Conservation (phyloP, 1,140 invertebrate species). For the Coelopa frigida region DNA sequence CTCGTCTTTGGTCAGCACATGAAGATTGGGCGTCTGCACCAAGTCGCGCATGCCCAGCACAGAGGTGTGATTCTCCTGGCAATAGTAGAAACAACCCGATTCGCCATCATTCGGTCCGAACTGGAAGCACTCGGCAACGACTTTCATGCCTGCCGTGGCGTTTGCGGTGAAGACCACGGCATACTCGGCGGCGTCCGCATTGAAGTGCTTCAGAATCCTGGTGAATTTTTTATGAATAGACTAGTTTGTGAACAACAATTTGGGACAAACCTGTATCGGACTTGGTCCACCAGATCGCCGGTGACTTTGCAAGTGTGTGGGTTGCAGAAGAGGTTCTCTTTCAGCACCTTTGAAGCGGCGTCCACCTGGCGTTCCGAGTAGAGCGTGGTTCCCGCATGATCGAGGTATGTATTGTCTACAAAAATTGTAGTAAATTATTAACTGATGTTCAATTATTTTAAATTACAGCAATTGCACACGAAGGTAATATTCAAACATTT, state of each 20-base stretch:
- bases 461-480: too few relatives aligned
- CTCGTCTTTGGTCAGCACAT: slow-evolving; percentile 49
- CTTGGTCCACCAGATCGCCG: slow-evolving; percentile 71
- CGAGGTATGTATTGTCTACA: slow-evolving; percentile 73
- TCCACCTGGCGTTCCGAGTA: slow-evolving; percentile 71
- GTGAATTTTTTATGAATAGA: slow-evolving; percentile 18
- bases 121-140: slow-evolving; percentile 75
- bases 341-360: slow-evolving; percentile 57
- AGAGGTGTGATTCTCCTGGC: slow-evolving; percentile 91
- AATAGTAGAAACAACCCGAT: slow-evolving; percentile 66
- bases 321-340: slow-evolving; percentile 72
- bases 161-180: slow-evolving; percentile 86
- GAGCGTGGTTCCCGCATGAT: slow-evolving; percentile 82
- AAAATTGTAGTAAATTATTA: background rate
- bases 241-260: slow-evolving; percentile 4
- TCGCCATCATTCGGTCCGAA: slow-evolving; percentile 42
- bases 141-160: slow-evolving; percentile 75
- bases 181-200: slow-evolving; percentile 73
- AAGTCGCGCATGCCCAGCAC: slow-evolving; percentile 83
- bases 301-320: slow-evolving; percentile 78
- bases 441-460: background rate
- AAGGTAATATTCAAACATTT: too few relatives aligned
- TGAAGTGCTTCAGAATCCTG: slow-evolving; percentile 78
- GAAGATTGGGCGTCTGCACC: slow-evolving; percentile 47
- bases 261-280: slow-evolving; percentile 62